Base-by-base conservation (phyloP, 2,888 invertebrate species). In the Cinara cedri region DNA sequence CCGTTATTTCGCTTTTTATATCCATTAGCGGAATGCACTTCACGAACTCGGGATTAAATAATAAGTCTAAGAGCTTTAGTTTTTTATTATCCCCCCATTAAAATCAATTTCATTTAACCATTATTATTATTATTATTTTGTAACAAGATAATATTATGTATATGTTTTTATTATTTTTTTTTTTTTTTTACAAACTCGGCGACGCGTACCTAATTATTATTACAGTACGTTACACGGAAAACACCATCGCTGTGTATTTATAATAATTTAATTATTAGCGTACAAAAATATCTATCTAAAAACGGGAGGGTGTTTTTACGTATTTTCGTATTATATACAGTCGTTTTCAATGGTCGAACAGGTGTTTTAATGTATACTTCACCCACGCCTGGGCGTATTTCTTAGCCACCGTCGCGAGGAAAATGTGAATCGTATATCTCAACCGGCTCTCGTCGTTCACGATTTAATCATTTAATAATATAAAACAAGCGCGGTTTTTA, bases 21-120 rank as follows among this genome's bases (percentile, higher is more conserved):
- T 70, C 70, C 54, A 70, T 70, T 54, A 70, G n/a, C 13, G 19
- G 44, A 44, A 44, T 63, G 63, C 21, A 42, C 19, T 42, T n/a
- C 4, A 63, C 26, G 62, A 10, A 14, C 14, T 34, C 16, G 62
- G n/a, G 10, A 63, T 63, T 42, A 63, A 63, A 63, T 6, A 6
- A 6, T 6, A 6, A 6, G 62, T 34, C 62, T 42, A 13, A 21
- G 24, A 26, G 24, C 60, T 63, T 63, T 63, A 11, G 34, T 63
- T 63, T 42, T 34, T 63, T 63, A 51, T 54, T 14, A 54, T 34
- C 19, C 19, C 13, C 49, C 66, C 24, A 51, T 51, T 26, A 68
- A 68, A 68, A 19, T 26, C 51, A 68, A 51, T 54, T 19, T 1
- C 51, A 26, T 54, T 54, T n/a, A 24, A 34, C 34, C 3, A 34